Evolutionary conservation across 2,113 vertebrate species (phyloP), one percentile per base, ranked within the genome.

Genomic region (Phodopus roborovskii): DNA sequence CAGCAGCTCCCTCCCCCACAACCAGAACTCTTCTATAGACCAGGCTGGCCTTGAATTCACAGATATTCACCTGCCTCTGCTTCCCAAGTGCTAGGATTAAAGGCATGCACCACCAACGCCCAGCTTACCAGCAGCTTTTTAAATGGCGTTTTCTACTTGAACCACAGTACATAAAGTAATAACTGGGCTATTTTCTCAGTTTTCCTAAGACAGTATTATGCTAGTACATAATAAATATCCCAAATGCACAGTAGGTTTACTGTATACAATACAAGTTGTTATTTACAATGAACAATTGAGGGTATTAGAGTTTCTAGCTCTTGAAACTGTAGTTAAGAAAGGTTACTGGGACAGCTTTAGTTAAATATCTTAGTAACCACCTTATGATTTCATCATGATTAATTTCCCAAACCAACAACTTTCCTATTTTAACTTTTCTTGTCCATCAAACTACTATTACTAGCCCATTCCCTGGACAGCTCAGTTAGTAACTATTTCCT

Each of bases 381-480:
- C 15, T 94, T 88, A 87, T 84, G 91, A 90, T 74, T 58, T 53
- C 9, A 66, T 66, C 7, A 79, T 64, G 71, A 89, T 26, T 74
- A 78, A 83, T 48, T 45, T 85, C 15, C 30, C 53, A 92, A 79
- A 58, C 4, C 50, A 94, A 36, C 33, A 53, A 79, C 42, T 71
- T 56, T 39, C 12, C 9, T 39, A 83, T 58, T 94, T 94, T 82
- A 90, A 74, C 58, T 90, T 90, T 77, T 92, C n/a, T 91, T 95
- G n/a, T 83, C 22, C 42, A 85, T 17, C 26, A 79, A 86, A 75
- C 6, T 84, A 19, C 15, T 94, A 70, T 42, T 94, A 82, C 74
- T 58, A 62, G 45, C 33, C 88, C 77, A 92, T 62, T 24, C 79
- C 83, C 26, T 75, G 30, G 71, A 83, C 48, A 95, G 17, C 50